Base-by-base conservation (phyloP, 2,113 vertebrate genomes). In the Nymphicus hollandicus region DNA sequence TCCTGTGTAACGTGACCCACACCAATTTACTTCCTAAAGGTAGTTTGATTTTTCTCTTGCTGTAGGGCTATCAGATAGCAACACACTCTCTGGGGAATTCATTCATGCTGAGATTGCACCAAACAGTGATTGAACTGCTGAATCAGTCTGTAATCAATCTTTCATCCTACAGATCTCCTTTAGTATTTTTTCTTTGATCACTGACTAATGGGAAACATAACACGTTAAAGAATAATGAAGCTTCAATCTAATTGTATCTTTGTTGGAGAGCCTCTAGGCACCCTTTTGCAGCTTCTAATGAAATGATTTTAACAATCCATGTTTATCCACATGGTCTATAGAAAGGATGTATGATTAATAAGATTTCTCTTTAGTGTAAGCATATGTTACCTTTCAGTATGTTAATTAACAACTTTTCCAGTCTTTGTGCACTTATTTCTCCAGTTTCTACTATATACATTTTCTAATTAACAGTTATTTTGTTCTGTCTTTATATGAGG, bases 21-120 rank as follows among this genome's bases (percentile, higher is more conserved):
- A 83, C 86, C 83, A 97, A 97, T 97, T 96, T 97, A 95, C 93
- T 95, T 97, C 94, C 94, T 94, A 81, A 95, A 97, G 95, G 96
- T 79, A 96, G 92, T 97, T 98, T 98, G 97, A 97, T 96, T 98
- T 97, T 96, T 64, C 72, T 47, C 77, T 96, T 88, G 96, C 77
- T 69, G 24, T 93, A 95, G 88, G 93, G 95, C 94, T 98, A 97
- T 98, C 98, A 95, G 97, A 98, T 98, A 97, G 95, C 97, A 97
- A 91, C 65, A 43, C 28, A 70, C 71, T 97, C 98, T 98, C 96
- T 44, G 78, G 95, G 97, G 97, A 98, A 81, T 95, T 93, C 77
- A 86, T 96, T 95, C 97, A 97, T 98, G 98, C 98, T 99, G 99
- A 99, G 98, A 97, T 97, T 98, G 98, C 98, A 98, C 96, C 97